Base-by-base conservation (phyloP, 2,888 invertebrate species). In the Ichneumoninae sp. region DNA sequence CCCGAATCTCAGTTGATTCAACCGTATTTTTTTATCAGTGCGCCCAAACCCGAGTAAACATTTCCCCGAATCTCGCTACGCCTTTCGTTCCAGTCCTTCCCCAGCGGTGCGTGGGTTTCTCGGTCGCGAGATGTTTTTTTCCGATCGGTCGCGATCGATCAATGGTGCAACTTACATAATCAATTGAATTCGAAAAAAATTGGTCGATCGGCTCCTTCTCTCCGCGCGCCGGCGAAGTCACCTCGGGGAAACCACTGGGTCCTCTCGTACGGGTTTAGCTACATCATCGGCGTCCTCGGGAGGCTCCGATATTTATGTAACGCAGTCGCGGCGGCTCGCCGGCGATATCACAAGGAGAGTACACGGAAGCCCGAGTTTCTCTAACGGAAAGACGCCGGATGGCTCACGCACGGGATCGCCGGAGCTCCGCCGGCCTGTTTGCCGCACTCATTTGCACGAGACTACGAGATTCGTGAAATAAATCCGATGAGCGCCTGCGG, bases 221-320 rank as follows among this genome's bases (percentile, higher is more conserved):
- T 4, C 47, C 50, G 13, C 36, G n/a, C 44, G 2, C 0, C 50
- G 33, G 8, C 16, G 63, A 1, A 33, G n/a, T 47, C 1, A 3
- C 13, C 60, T n/a, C 30, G 52, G 71, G 26, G 30, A 0, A 10
- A 6, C 33, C 74, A 16, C 69, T 75, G 63, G 81, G 44, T 73
- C 81, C 70, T 40, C 54, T 68, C 70, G 74, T 66, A 10, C 60
- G 75, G 81, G 74, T 78, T 71, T 74, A 57, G 65, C 68, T 65
- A 50, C 80, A 83, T 88, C 89, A 90, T 91, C 91, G 89, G 88
- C 79, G 86, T 88, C 50, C 85, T 86, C 86, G 88, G 88, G 89
- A 91, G 90, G 85, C 87, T n/a, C 87, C 88, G 87, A 52, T 26
- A 86, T 90, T 92, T 92, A 92, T 90, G 89, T 91, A 92, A 92